Evolutionary conservation across 2,113 vertebrate genomes (phyloP), one percentile per base, ranked within the genome.

Genomic region (Bubo bubo): DNA sequence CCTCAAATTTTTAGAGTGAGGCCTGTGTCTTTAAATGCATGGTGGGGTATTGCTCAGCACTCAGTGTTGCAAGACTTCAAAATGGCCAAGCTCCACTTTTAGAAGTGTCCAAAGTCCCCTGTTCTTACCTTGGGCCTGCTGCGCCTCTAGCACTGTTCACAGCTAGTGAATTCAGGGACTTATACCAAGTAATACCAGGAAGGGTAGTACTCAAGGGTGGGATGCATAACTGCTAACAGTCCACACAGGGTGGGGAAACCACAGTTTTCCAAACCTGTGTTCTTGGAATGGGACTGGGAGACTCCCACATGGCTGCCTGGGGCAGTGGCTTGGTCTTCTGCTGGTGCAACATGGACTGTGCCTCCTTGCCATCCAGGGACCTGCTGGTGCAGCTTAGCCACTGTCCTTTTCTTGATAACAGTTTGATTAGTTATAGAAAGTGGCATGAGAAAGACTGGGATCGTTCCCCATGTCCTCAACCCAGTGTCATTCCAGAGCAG

Each of bases 241-340:
- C 26, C 2, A 3, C 14, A 24, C 10, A 6, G 45, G 30, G 23
- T 14, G 11, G 4, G 39, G 39, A 90, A 87, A 34, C 17, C 6
- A 7, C 22, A 14, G 22, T 14, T 15, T 85, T 30, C 43, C 13
- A 28, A 22, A 41, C 15, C 20, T 39, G 24, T 7, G 22, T 8
- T 60, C 49, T 84, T 7, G 1, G 30, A 39, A 12, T 1, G 53
- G 45, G 26, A 32, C 0, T 75, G 52, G 37, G 32, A 60, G 15
- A 23, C 18, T 43, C 18, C 16, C 14, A 1, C 4, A 23, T 0
- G 0, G n/a, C 18, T 2, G 1, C n/a, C 62, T 63, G 45, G 17
- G 10, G 8, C 1, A 4, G 43, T 45, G 43, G 43, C 43, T 45
- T 45, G 43, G 43, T 14, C 30, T 53, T 60, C 37, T 52, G 6